Conservation (phyloP, 1,140 invertebrate genomes). For the Cyclargus thomasi region DNA sequence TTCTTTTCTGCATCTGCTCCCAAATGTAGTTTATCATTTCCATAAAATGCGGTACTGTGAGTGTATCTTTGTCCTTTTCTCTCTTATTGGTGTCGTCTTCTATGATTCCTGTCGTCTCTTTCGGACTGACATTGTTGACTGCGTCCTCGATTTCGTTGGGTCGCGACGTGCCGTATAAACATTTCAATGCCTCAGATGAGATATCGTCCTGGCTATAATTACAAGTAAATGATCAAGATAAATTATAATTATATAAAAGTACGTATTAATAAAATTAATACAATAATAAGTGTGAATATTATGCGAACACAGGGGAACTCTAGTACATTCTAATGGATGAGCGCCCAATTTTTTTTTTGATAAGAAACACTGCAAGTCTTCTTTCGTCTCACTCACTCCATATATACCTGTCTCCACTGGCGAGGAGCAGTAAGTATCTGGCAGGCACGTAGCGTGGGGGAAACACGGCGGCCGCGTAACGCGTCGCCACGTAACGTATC, state of each 20-base stretch:
- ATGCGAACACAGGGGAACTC: no score
- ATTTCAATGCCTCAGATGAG: conserved; percentile 81
- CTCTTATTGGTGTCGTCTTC: conserved; percentile 48
- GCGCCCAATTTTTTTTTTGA: no score
- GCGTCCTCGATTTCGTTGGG: conserved; percentile 73
- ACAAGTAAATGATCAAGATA: conserved; percentile 3
- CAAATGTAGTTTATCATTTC: conserved; percentile 79
- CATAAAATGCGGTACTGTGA: conserved; percentile 77
- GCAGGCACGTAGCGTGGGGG: conserved; percentile 87
- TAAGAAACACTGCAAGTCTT: no score
- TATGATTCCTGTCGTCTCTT: conserved; percentile 49
- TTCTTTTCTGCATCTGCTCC: conserved; percentile 78
- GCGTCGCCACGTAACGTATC: conserved; percentile 86
- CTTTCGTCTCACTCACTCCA: no score
- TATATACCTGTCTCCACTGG: conserved; percentile 88
- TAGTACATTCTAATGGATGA: no score
- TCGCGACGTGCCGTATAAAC: conserved; percentile 79
- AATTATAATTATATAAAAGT: background rate
- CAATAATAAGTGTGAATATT: no score
- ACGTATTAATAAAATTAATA: no score
- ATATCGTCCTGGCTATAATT: conserved; percentile 84
- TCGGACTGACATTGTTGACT: conserved; percentile 61
- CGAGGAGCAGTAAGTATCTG: conserved; percentile 88
- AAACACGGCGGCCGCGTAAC: conserved; percentile 89
- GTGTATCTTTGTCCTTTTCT: conserved; percentile 42